Evolutionary conservation across 2,888 invertebrate species (phyloP).

Genomic region (Crepidodera aurea): DNA sequence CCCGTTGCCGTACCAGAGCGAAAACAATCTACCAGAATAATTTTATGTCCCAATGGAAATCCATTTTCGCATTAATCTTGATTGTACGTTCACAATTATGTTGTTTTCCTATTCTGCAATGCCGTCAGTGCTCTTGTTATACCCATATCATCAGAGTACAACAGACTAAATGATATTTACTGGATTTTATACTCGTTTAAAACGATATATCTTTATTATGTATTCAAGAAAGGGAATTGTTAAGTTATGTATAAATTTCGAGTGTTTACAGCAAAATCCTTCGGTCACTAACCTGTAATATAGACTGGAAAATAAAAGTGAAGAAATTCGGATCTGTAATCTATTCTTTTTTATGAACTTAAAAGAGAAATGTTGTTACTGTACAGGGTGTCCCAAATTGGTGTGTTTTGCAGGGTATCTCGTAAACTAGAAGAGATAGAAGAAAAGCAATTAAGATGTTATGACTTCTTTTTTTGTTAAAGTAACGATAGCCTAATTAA

Average conservation of each 20-base stretch:
- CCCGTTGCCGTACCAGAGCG: background rate
- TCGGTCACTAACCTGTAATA: no score
- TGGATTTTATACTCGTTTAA: background rate
- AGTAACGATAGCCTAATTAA: no score
- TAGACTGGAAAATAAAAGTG: no score
- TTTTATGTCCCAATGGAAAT: background rate
- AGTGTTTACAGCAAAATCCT: background rate
- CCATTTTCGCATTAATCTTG: slow-evolving; percentile 6
- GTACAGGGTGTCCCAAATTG: no score
- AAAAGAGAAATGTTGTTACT: no score
- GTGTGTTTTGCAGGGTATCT: no score
- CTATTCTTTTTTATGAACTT: no score
- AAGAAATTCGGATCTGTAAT: no score
- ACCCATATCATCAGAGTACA: background rate
- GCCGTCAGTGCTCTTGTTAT: background rate
- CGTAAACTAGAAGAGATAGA: no score
- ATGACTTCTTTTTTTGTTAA: no score
- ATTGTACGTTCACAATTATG: slow-evolving; percentile 3
- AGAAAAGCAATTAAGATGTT: no score
- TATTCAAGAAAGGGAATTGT: background rate
- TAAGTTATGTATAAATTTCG: background rate
- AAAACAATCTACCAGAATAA: slow-evolving; percentile 13
- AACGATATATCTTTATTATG: background rate
- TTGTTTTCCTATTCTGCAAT: background rate
- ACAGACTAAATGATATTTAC: background rate